phyloP scores from a whole-genome alignment of 2,888 invertebrate species.

The Mesopsocus fuscifrons region DNA sequence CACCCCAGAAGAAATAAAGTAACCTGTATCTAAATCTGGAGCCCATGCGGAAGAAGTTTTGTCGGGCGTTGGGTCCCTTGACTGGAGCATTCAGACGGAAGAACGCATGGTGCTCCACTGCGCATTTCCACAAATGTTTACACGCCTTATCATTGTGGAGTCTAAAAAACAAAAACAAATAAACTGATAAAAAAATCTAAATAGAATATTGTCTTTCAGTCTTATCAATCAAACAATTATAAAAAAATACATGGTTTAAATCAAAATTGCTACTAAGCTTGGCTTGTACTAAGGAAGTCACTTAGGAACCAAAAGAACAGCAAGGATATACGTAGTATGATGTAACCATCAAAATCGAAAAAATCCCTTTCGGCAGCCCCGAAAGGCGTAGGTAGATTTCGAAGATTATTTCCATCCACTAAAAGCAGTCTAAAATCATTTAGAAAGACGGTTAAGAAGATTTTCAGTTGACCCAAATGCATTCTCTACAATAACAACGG shows the following conservation, averaged over 20 bases:
- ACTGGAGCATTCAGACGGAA: conserved; percentile 83
- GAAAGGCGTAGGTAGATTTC: too few relatives aligned
- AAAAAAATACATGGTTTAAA: not conserved
- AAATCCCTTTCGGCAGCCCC: too few relatives aligned
- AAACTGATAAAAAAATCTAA: too few relatives aligned
- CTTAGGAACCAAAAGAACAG: too few relatives aligned
- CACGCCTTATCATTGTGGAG: conserved; percentile 94
- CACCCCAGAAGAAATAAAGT: not conserved
- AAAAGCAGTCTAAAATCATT: too few relatives aligned
- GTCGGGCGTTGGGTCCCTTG: conserved; percentile 71
- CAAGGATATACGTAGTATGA: too few relatives aligned
- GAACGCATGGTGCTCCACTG: conserved; percentile 98
- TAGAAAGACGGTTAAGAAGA: too few relatives aligned
- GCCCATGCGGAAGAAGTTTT: conserved; percentile 97
- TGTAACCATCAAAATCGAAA: too few relatives aligned
- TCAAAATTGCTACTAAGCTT: too few relatives aligned
- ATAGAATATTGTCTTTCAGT: not conserved
- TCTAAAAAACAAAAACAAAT: conserved; percentile 22
- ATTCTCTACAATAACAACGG: too few relatives aligned
- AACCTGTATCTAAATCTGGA: conserved; percentile 71
- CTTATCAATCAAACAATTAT: not conserved
- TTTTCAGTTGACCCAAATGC: too few relatives aligned
- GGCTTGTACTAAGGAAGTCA: not conserved
- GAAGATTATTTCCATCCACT: too few relatives aligned
- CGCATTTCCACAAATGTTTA: conserved; percentile 99